phyloP scores from a whole-genome alignment of 2,113 vertebrate genomes.

The Epinephelus moara region DNA sequence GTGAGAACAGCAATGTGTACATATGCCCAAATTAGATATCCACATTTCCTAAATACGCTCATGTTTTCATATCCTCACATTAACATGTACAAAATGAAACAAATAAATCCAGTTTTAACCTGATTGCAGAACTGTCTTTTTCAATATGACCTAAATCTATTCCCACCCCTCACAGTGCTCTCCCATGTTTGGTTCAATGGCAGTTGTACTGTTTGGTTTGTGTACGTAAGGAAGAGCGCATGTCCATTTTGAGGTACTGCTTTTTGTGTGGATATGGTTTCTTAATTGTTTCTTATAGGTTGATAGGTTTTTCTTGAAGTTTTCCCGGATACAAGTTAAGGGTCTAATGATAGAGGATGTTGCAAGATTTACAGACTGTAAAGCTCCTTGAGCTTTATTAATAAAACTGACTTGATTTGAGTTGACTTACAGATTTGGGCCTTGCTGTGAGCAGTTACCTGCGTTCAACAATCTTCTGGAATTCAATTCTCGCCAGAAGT shows the following conservation, averaged over 20 bases:
- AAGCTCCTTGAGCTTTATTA: background rate
- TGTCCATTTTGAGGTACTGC: background rate
- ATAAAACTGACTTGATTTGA: background rate
- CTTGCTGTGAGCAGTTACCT: slow-evolving; percentile 73
- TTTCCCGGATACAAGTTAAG: background rate
- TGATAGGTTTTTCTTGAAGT: background rate
- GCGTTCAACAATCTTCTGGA: slow-evolving; percentile 90
- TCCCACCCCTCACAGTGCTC: background rate
- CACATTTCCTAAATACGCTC: background rate
- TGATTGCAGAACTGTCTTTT: background rate
- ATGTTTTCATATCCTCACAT: background rate
- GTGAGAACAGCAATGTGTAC: no score
- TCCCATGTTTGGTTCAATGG: background rate
- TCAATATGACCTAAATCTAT: background rate
- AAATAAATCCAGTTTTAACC: background rate
- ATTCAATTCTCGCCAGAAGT: slow-evolving; percentile 89
- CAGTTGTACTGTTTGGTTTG: background rate
- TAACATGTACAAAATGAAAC: background rate
- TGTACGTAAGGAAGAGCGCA: background rate
- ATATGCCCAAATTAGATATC: background rate
- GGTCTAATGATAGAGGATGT: background rate
- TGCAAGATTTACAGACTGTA: background rate
- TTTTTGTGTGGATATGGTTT: background rate
- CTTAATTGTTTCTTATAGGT: background rate
- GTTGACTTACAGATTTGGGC: background rate